Base-by-base conservation (phyloP, 1,140 invertebrate species). In the Temnothorax longispinosus region DNA sequence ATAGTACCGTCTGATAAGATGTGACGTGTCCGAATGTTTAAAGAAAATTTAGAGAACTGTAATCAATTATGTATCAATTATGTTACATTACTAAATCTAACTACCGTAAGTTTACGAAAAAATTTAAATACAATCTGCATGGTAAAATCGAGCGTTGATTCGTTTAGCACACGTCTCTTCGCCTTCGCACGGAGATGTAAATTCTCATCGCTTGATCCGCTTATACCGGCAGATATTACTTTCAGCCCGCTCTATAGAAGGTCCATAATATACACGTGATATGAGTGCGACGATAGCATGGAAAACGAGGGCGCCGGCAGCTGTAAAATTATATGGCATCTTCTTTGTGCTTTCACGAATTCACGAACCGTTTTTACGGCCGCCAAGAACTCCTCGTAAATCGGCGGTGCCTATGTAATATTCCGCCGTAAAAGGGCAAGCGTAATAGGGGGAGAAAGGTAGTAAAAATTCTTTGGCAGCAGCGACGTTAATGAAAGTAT, bases 281-380 rank as follows among this genome's bases (percentile, higher is more conserved):
- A 85, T 44, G 60, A 78, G 47, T 85, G 90, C 91, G 91, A 92
- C 86, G 86, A 74, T 84, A 74, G 69, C 41, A 60, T 52, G 87
- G 82, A 90, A 92, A 92, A 93, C 88, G 91, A 90, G 92, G 90
- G 92, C 93, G 92, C 91, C 91, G 91, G 86, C 86, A 71, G 90
- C 90, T 92, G 91, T 93, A 92, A 93, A 92, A 91, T 93, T 91
- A 92, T 87, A 86, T 91, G 86, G 90, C 87, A 74, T 88, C 88
- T 89, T 88, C 87, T 91, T 92, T 91, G 89, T 92, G 88, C 87
- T 90, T 85, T 71, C 87, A 64, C 64, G 75, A 87, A 90, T 92
- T 92, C 89, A 91, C 87, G 75, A 86, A 67, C 75, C 86, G 38
- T 92, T 92, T 92, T 92, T 92, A 92, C 82, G 78, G 85, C 80